Base-by-base conservation (phyloP, 2,113 vertebrate species). In the Calyptomena viridis region DNA sequence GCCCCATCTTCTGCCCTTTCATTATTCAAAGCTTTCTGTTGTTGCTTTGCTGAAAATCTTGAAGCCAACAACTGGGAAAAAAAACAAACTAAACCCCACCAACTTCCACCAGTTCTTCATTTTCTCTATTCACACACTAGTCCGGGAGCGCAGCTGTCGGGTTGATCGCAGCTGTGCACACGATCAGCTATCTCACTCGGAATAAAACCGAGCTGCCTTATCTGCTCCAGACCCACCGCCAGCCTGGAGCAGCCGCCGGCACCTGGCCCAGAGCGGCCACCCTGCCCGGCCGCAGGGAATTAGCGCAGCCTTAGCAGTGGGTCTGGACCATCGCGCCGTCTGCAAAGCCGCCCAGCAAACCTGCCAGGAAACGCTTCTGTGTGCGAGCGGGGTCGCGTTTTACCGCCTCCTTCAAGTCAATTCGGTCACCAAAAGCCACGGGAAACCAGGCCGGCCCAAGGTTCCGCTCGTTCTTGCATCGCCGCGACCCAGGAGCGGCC, bases 291-390 rank as follows among this genome's bases (percentile, higher is more conserved):
- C 11, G 23, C 22, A 22, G 28, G 33, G 31, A n/a, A 5, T 7
- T 30, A 28, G 31, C 14, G n/a, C 31, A 10, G 28, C 1, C 13
- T 0, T 4, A 53, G 15, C 69, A 40, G 5, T 1, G 46, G 12
- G 9, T 39, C 17, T 10, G 53, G 20, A 11, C 21, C 8, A 16
- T 0, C 0, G 11, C 10, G 21, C 58, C 6, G 6, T 24, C 49
- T 6, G 21, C 59, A 50, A 46, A 71, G 59, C 62, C 16, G 5
- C 0, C 47, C 69, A 8, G 22, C 7, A 13, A 37, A 13, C 39
- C 14, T 7, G 69, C 35, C 30, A 23, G 22, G 28, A 21, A 10
- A 7, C 2, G 22, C 44, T 10, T 49, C 8, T n/a, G 44, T 28
- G n/a, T 40, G 58, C 72, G 24, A 23, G 56, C 13, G n/a, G 12